Evolutionary conservation across 2,888 invertebrate genomes (phyloP).

Genomic region (Papilio elwesi): DNA sequence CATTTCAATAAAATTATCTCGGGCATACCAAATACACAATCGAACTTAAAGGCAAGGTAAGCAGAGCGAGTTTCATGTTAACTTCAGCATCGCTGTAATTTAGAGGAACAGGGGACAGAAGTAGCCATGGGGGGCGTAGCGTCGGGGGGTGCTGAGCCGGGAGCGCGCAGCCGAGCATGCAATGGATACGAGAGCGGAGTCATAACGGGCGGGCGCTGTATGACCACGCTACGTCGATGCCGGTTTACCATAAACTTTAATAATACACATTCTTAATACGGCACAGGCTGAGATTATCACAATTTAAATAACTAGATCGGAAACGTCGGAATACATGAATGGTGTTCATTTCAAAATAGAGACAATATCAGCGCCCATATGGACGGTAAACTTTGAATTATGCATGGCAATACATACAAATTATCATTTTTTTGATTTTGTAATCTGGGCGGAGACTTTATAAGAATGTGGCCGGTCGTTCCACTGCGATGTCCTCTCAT

Average conservation of each 20-base stretch:
- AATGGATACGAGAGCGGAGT: conserved; percentile 52
- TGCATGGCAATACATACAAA: conserved; percentile 64
- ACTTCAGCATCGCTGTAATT: conserved; percentile 55
- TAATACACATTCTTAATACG: conserved; percentile 52
- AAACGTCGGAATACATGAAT: conserved; percentile 66
- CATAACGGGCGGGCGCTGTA: conserved; percentile 34
- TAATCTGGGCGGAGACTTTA: conserved; percentile 71
- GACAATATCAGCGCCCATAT: conserved; percentile 52
- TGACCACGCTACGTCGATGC: conserved; percentile 45
- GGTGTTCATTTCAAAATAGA: conserved; percentile 56
- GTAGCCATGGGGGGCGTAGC: conserved; percentile 55
- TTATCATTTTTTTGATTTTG: conserved; percentile 67
- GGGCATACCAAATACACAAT: conserved; percentile 24
- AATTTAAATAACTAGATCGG: conserved; percentile 71
- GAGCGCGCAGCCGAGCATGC: conserved; percentile 60
- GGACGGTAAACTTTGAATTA: conserved; percentile 66
- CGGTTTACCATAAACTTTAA: conserved; percentile 53
- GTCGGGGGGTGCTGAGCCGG: conserved; percentile 49
- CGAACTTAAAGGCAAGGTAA: conserved; percentile 48
- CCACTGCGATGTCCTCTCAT: conserved; percentile 53
- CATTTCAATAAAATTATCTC: conserved; percentile 7
- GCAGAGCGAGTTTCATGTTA: conserved; percentile 56
- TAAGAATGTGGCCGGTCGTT: conserved; percentile 78
- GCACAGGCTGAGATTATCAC: conserved; percentile 52
- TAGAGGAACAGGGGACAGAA: conserved; percentile 56